Base-by-base conservation (phyloP, 2,888 invertebrate genomes). In the Heliconius hortense region DNA sequence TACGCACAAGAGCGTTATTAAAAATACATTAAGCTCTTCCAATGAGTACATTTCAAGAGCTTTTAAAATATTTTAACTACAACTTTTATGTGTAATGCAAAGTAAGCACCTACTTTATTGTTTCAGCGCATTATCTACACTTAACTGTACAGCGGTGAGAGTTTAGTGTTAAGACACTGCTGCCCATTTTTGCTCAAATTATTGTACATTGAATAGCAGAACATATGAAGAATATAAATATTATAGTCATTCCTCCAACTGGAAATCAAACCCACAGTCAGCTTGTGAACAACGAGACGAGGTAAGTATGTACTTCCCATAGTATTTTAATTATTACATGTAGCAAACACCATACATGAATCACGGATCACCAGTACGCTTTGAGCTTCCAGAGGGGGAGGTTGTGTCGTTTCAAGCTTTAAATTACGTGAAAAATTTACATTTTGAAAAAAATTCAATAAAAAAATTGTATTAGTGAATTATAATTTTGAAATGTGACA, bases 321-420 rank as follows among this genome's bases (percentile, higher is more conserved):
- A 59, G 67, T 72, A 56, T 67, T 73, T 63, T 72, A 72, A 72
- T 72, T 48, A 48, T 48, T 72, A 72, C 63, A 72, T 63, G 24
- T 31, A 74, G 76, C 74, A 72, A 69, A 68, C 79, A 78, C 77
- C 74, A 75, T 77, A 74, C 74, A 74, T 72, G 69, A 79, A 76
- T 77, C 67, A 77, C 75, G 75, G 77, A 74, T 76, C 80, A 79
- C 82, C 87, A 90, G 90, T 90, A 81, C 81, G 80, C 80, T 85
- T 85, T 83, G 82, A 83, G 81, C 81, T 80, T 81, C 71, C 66
- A 75, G 8, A 64, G 59, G 74, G 82, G 78, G 76, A 75, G 80
- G 78, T 75, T 75, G 80, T 74, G 76, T 75, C 63, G 76, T 62
- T 73, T 78, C 28, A 48, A 68, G 39, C 56, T 24, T 48, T 59